A percentile compares a stretch with the other conserved stretches of the same genome.
These are phyloP conservation scores for Siphonodentalium dalli DNA, from an alignment of 2,888 invertebrate species.

Conservation along the genomic window DNA sequence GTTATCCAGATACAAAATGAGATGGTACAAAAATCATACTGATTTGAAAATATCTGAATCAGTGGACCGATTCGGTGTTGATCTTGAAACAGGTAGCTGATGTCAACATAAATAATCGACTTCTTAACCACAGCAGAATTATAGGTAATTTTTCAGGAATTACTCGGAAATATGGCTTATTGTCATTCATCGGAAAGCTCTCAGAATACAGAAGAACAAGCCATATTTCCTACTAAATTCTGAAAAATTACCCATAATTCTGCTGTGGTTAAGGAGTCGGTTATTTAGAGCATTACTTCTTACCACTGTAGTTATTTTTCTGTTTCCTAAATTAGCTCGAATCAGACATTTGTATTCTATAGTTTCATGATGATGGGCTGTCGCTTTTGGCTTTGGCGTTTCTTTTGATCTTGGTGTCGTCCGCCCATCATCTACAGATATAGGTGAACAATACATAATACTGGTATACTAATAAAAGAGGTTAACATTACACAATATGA, in stretches of 20 bases:
- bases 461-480: not conserved
- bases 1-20: too few relatives aligned
- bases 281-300: too few relatives aligned
- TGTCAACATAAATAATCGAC: too few relatives aligned
- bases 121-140: not conserved
- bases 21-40: too few relatives aligned
- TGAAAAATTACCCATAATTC: not conserved
- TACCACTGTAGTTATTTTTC: conserved; percentile 72
- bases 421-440: conserved; percentile 65
- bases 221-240: too few relatives aligned
- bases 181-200: too few relatives aligned
- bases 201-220: too few relatives aligned
- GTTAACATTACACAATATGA: not conserved
- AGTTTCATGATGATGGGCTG: conserved; percentile 63
- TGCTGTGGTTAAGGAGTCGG: not conserved
- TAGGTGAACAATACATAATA: not conserved
- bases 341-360: conserved; percentile 83
- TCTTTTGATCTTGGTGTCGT: conserved; percentile 69
- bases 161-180: not conserved
- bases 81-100: too few relatives aligned
- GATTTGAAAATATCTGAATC: too few relatives aligned
- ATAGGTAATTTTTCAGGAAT: not conserved
- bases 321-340: conserved; percentile 79
- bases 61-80: too few relatives aligned
- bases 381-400: too few relatives aligned